These are phyloP conservation scores for Myotis davidii DNA, from an alignment of 2,113 vertebrate species.

Conservation along the genomic window DNA sequence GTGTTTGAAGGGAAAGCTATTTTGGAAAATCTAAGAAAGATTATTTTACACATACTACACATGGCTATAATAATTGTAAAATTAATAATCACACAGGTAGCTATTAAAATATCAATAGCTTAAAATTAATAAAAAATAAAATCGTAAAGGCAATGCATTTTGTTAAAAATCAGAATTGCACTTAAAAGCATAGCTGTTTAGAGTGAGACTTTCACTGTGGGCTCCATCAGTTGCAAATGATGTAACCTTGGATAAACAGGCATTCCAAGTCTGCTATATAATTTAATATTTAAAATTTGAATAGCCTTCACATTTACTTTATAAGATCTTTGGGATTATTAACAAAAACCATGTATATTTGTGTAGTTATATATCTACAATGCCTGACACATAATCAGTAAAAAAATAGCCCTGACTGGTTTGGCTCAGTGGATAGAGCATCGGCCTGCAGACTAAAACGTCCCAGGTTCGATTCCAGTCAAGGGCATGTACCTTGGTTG, in stretches of 20 bases:
- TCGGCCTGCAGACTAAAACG: too few relatives aligned
- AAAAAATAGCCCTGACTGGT: too few relatives aligned
- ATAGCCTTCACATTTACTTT: not conserved
- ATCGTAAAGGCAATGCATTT: not conserved
- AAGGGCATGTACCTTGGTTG: too few relatives aligned
- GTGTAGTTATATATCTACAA: not conserved
- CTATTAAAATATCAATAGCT: not conserved
- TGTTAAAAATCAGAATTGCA: not conserved
- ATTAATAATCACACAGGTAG: not conserved
- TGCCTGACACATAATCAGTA: not conserved
- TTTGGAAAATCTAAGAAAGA: not conserved
- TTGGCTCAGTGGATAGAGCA: too few relatives aligned
- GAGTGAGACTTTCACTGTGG: not conserved
- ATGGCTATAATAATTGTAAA: not conserved
- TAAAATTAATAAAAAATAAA: not conserved
- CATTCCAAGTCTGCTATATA: not conserved
- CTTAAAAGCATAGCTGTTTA: not conserved
- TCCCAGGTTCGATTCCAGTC: too few relatives aligned
- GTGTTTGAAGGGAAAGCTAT: slow-evolving; percentile 2
- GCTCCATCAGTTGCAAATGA: not conserved
- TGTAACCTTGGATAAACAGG: not conserved
- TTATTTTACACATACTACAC: not conserved
- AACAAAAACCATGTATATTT: not conserved
- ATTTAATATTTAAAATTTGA: not conserved
- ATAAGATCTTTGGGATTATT: not conserved